These are phyloP conservation scores for Homarus gammarus DNA, from an alignment of 2,888 invertebrate genomes.

Conservation along the genomic window DNA sequence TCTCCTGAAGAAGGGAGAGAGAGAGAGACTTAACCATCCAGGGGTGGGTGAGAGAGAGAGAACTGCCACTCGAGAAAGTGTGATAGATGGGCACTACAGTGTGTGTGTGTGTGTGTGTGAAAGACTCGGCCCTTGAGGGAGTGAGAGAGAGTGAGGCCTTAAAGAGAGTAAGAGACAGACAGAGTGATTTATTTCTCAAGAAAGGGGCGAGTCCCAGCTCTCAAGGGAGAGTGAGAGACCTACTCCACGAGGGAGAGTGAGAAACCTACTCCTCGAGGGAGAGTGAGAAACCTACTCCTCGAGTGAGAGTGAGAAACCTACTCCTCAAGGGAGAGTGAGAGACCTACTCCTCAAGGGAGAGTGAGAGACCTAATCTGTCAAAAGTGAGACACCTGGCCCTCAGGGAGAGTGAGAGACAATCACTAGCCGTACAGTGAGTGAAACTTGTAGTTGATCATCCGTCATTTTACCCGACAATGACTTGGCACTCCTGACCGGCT, in stretches of 20 bases:
- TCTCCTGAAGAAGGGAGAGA: neutral
- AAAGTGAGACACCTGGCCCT: neutral
- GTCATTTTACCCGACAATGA: neutral
- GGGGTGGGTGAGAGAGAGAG: too few species aligned
- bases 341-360: neutral
- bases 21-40: neutral
- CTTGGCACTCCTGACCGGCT: neutral
- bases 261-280: neutral
- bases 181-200: too few species aligned
- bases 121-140: too few species aligned
- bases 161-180: too few species aligned
- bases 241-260: neutral
- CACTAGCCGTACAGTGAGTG: neutral
- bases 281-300: too few species aligned
- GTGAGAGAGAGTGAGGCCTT: too few species aligned
- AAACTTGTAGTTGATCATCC: neutral
- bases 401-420: neutral
- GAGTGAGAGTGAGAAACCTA: too few species aligned
- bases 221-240: neutral
- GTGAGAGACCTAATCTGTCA: neutral
- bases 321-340: too few species aligned
- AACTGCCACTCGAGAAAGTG: too few species aligned
- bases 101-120: too few species aligned
- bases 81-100: too few species aligned
- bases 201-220: neutral